Percentiles rank a stretch among this genome's conserved stretches.
Conservation (phyloP, 2,797 vertebrate genomes). For the Emydoidea blandingii region DNA sequence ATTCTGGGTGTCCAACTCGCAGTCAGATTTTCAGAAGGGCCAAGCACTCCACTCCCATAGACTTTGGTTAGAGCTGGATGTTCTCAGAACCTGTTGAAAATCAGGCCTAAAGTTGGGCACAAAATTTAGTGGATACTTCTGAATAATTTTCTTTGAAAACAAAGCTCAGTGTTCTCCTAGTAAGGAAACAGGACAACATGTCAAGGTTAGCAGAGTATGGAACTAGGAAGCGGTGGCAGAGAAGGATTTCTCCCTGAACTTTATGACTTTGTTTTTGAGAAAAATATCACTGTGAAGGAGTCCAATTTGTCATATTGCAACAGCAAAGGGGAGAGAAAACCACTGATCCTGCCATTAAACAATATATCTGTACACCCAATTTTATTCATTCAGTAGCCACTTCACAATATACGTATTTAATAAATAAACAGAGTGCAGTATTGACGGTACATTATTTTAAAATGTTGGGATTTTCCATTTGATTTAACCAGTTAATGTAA, state of each 20-base stretch:
- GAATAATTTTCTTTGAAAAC: slow-evolving; percentile 45
- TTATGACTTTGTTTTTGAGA: slow-evolving; percentile 60
- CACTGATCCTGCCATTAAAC: slow-evolving; percentile 3
- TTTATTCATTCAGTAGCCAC: background rate
- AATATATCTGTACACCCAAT: slow-evolving; percentile 13
- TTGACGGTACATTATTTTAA: background rate
- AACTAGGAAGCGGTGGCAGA: slow-evolving; percentile 66
- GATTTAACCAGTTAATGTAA: background rate
- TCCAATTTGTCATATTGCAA: slow-evolving; percentile 33
- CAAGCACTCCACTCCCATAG: background rate
- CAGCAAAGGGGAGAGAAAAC: slow-evolving; percentile 23
- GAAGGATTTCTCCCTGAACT: slow-evolving; percentile 68
- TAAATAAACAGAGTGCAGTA: background rate
- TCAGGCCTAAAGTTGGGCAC: background rate
- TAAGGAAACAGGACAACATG: slow-evolving; percentile 34
- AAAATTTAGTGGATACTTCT: background rate
- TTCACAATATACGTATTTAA: background rate
- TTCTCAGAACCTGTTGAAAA: background rate
- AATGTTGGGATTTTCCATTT: background rate
- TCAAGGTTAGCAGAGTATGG: slow-evolving; percentile 61
- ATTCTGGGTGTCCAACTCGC: background rate
- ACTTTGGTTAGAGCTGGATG: background rate
- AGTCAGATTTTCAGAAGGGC: slow-evolving; percentile 25
- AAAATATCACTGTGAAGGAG: slow-evolving; percentile 61
- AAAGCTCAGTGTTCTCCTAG: background rate